Base-by-base conservation (phyloP, 2,888 invertebrate species). In the Hedychridium roseum region DNA sequence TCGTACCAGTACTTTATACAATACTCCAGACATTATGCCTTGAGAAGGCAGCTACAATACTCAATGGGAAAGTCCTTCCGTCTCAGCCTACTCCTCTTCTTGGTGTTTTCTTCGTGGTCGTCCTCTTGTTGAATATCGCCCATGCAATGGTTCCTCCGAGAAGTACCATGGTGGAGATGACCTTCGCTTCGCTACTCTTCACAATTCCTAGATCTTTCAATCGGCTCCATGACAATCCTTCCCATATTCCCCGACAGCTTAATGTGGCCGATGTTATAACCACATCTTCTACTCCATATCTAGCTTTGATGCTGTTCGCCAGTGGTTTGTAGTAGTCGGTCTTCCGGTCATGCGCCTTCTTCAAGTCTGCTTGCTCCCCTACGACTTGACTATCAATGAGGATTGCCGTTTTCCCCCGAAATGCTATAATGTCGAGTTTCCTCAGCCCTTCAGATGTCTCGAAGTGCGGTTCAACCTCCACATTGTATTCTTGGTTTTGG, bases 341-440 rank as follows among this genome's bases (percentile, higher is more conserved):
- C n/a, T n/a, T n/a, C n/a, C n/a, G n/a, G n/a, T n/a, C n/a, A n/a
- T n/a, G n/a, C n/a, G n/a, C n/a, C n/a, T n/a, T n/a, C n/a, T n/a
- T n/a, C n/a, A n/a, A n/a, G n/a, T n/a, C n/a, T n/a, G n/a, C n/a
- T n/a, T n/a, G n/a, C n/a, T n/a, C n/a, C n/a, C n/a, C n/a, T n/a
- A n/a, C n/a, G n/a, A n/a, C n/a, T n/a, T n/a, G n/a, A n/a, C n/a
- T n/a, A n/a, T n/a, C n/a, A n/a, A n/a, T n/a, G n/a, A n/a, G n/a
- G n/a, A n/a, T n/a, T n/a, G 66, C n/a, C n/a, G n/a, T n/a, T n/a
- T n/a, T n/a, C n/a, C n/a, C n/a, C n/a, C n/a, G n/a, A n/a, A n/a
- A n/a, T n/a, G n/a, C n/a, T n/a, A n/a, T n/a, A n/a, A n/a, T n/a
- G 2, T 28, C 39, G 42, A 63, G 50, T 27, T 74, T 71, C 6